These are phyloP conservation scores for Orthonyx spaldingii DNA, from an alignment of 2,113 vertebrate species.

Conservation along the genomic window DNA sequence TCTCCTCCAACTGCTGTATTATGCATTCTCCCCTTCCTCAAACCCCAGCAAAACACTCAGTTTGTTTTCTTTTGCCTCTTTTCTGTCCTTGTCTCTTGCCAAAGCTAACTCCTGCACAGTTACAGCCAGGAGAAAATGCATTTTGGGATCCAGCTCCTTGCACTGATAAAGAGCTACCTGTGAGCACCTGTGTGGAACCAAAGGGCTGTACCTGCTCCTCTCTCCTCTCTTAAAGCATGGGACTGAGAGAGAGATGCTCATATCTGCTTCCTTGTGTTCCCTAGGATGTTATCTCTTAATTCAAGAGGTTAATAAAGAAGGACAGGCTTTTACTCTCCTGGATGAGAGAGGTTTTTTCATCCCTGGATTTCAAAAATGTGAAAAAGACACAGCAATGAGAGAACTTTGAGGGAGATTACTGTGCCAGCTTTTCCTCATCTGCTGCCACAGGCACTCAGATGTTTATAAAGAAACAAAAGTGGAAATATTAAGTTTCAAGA, in stretches of 20 bases:
- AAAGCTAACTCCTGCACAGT: background rate
- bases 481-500: constrained; percentile 36
- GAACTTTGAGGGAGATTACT: constrained; percentile 2
- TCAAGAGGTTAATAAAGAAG: background rate
- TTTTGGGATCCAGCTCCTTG: background rate
- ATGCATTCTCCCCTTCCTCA: background rate
- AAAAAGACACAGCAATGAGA: background rate
- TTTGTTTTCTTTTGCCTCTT: background rate
- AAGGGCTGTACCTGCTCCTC: background rate
- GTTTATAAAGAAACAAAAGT: constrained; percentile 39
- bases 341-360: background rate
- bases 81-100: background rate
- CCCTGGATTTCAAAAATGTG: background rate
- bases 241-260: background rate
- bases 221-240: background rate
- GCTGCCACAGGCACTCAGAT: background rate
- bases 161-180: background rate
- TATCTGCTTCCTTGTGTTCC: background rate
- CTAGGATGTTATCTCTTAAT: background rate
- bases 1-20: background rate
- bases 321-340: background rate
- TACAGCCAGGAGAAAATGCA: background rate
- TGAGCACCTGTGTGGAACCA: background rate
- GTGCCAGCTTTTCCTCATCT: background rate
- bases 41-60: rapidly evolving